These are phyloP conservation scores for Molothrus aeneus DNA, from an alignment of 2,797 vertebrate genomes.

Conservation along the genomic window DNA sequence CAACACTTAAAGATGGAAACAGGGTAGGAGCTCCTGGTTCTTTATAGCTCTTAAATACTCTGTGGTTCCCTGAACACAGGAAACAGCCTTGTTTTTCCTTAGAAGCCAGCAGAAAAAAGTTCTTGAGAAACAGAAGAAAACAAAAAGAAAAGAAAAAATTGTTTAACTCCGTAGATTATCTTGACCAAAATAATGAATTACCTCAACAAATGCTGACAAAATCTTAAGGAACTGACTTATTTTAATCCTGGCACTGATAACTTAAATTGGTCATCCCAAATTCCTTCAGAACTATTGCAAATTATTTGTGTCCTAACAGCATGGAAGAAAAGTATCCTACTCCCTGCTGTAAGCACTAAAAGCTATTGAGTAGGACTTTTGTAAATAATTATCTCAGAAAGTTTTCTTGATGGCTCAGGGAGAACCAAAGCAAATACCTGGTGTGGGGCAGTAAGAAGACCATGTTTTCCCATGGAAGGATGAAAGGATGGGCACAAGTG, in stretches of 20 bases:
- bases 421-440: background rate
- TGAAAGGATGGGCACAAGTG: background rate
- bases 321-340: background rate
- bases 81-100: background rate
- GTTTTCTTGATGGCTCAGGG: background rate
- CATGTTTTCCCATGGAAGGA: background rate
- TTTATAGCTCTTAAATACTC: background rate
- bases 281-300: background rate
- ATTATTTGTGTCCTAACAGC: background rate
- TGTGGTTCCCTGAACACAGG: background rate
- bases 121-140: background rate
- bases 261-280: background rate
- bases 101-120: background rate
- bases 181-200: background rate
- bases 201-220: background rate
- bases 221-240: background rate
- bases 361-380: background rate
- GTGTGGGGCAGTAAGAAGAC: background rate
- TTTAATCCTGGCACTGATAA: background rate
- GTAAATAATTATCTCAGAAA: background rate
- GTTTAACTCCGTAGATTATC: background rate
- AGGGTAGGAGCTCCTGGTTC: background rate
- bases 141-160: background rate
- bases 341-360: background rate
- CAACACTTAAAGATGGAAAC: background rate